These are phyloP conservation scores for Muraenolepis orangiensis DNA, from an alignment of 2,797 vertebrate species.

Conservation along the genomic window DNA sequence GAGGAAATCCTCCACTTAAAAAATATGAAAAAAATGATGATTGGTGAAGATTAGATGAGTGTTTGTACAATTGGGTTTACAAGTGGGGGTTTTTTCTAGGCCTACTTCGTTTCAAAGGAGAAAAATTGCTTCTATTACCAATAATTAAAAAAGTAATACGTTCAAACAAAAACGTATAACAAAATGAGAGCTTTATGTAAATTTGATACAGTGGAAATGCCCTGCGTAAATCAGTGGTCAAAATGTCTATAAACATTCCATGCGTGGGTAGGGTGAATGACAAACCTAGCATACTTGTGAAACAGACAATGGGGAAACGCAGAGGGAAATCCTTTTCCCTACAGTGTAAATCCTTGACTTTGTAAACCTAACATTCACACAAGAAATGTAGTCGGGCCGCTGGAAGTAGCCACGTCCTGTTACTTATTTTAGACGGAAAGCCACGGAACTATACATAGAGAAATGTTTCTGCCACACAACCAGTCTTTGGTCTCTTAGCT, in stretches of 20 bases:
- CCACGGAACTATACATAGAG: conserved; percentile 75
- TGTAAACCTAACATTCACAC: conserved; percentile 40
- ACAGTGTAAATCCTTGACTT: conserved; percentile 44
- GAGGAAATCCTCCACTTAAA: background rate
- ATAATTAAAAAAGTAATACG: background rate
- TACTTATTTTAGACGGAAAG: conserved; percentile 71
- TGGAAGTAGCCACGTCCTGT: conserved; percentile 62
- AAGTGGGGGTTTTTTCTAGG: no score
- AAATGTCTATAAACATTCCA: background rate
- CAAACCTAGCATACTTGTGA: background rate
- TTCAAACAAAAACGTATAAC: background rate
- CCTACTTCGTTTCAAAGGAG: background rate
- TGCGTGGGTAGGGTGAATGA: background rate
- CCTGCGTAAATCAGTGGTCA: background rate
- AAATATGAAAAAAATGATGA: conserved; percentile 4
- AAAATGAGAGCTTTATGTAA: background rate
- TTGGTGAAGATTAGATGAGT: background rate
- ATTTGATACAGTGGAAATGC: background rate
- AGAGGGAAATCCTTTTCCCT: conserved; percentile 39
- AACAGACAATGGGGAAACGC: conserved; percentile 41
- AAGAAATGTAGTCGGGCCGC: conserved; percentile 47
- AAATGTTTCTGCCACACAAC: conserved; percentile 52
- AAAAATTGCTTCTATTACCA: background rate
- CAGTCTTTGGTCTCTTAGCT: conserved; percentile 31
- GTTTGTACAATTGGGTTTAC: no score